Percentiles rank a stretch among this genome's conserved stretches.
phyloP scores from a whole-genome alignment of 1,140 invertebrate species.

The Macrocentrus cingulum region DNA sequence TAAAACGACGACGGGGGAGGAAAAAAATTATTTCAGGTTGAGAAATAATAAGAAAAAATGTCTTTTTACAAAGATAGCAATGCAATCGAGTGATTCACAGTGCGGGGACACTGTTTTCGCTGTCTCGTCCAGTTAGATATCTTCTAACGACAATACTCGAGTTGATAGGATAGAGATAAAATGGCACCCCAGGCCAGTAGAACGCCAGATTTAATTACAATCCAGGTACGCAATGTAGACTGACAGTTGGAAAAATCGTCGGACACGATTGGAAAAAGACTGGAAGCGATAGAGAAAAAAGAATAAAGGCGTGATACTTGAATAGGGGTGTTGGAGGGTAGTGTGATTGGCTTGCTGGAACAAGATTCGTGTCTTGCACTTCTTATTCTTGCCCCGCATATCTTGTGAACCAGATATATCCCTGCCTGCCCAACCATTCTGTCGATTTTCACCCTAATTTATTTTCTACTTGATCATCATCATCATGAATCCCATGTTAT shows the following conservation, averaged over 20 bases:
- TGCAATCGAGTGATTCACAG: too few species aligned
- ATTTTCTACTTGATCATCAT: slow-evolving; percentile 9
- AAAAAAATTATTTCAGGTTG: too few species aligned
- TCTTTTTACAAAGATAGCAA: too few species aligned
- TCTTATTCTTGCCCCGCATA: slow-evolving; percentile 1
- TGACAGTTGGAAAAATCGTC: slow-evolving; percentile 1
- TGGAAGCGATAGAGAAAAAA: slow-evolving; percentile 2
- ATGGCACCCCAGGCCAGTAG: background rate
- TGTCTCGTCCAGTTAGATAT: too few species aligned
- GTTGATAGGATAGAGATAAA: background rate
- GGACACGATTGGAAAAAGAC: slow-evolving; percentile 7
- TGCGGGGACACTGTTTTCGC: too few species aligned
- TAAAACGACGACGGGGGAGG: too few species aligned
- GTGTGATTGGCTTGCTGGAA: slow-evolving; percentile 18
- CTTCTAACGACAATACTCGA: background rate
- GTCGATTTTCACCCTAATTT: background rate
- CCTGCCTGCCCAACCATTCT: background rate
- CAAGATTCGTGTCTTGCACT: slow-evolving; percentile 24
- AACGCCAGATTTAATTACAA: slow-evolving; percentile 8
- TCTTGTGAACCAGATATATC: background rate
- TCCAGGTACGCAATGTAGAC: background rate
- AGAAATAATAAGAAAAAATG: too few species aligned
- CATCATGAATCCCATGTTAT: too few species aligned
- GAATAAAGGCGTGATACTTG: background rate
- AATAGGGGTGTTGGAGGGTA: background rate